phyloP scores from a whole-genome alignment of 2,888 invertebrate genomes.

The Ectemnius cavifrons region DNA sequence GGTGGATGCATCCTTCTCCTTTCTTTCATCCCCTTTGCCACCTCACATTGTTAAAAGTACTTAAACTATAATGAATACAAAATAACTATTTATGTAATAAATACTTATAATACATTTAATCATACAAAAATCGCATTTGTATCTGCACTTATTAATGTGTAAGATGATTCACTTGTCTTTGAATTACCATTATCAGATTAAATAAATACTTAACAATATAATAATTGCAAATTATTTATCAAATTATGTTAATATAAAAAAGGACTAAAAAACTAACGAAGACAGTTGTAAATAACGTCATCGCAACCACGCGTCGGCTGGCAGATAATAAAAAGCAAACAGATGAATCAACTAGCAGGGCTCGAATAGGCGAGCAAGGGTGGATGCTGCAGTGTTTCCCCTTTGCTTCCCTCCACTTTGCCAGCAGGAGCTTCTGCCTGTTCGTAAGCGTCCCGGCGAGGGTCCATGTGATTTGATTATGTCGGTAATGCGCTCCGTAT shows the following conservation, averaged over 20 bases:
- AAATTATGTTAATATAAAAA: too few relatives aligned
- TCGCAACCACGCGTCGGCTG: constrained; percentile 18
- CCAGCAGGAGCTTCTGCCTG: constrained; percentile 19
- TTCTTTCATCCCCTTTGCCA: constrained; percentile 15
- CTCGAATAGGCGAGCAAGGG: constrained; percentile 27
- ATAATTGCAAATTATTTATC: too few relatives aligned
- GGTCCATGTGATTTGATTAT: constrained; percentile 69
- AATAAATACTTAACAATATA: too few relatives aligned
- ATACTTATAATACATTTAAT: too few relatives aligned
- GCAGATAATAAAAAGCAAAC: constrained; percentile 69
- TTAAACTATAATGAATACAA: too few relatives aligned
- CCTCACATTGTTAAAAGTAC: too few relatives aligned
- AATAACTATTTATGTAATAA: too few relatives aligned
- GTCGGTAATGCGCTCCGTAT: constrained; percentile 67
- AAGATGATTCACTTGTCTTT: too few relatives aligned
- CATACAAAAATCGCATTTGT: too few relatives aligned
- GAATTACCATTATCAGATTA: neutral
- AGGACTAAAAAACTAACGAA: too few relatives aligned
- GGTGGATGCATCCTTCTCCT: constrained; percentile 7
- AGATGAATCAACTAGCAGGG: constrained; percentile 58
- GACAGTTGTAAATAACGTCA: too few relatives aligned
- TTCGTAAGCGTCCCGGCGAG: constrained; percentile 44
- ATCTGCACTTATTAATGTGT: too few relatives aligned
- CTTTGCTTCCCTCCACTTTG: constrained; percentile 19
- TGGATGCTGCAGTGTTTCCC: neutral